phyloP scores from a whole-genome alignment of 2,888 invertebrate species.

The Diarsia brunnea region DNA sequence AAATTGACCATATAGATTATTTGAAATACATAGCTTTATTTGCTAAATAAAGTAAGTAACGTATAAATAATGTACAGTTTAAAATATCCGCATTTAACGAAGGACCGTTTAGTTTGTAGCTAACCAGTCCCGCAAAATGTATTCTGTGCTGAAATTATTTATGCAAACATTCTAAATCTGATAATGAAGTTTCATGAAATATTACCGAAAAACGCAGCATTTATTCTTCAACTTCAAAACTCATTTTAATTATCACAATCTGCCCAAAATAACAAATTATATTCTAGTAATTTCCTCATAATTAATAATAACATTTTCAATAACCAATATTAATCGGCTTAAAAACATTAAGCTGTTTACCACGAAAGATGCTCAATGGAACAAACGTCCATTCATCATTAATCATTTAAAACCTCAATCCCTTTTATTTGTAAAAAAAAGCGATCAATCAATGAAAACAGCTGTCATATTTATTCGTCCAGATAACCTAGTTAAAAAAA shows the following conservation, averaged over 20 bases:
- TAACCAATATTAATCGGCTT: constrained; percentile 20
- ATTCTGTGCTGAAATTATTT: neutral
- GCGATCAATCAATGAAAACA: constrained; percentile 48
- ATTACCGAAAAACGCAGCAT: neutral
- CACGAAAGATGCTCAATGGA: constrained; percentile 27
- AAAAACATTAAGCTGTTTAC: constrained; percentile 48
- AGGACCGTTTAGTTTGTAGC: neutral
- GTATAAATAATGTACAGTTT: neutral
- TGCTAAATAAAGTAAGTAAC: neutral
- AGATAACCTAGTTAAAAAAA: constrained; percentile 22
- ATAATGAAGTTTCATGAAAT: neutral
- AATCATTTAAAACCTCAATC: constrained; percentile 49
- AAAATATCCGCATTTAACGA: neutral
- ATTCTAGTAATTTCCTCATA: neutral
- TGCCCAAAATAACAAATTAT: neutral
- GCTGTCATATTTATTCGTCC: constrained; percentile 42
- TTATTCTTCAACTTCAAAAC: neutral
- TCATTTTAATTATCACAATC: neutral
- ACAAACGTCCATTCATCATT: constrained; percentile 42
- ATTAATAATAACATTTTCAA: constrained; percentile 1
- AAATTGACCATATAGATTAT: neutral
- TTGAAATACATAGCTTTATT: neutral
- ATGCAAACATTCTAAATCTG: neutral
- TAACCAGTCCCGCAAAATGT: neutral
- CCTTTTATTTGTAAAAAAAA: constrained; percentile 50